Base-by-base conservation (phyloP, 1,140 invertebrate species). In the Sarcophaga peregrina region DNA sequence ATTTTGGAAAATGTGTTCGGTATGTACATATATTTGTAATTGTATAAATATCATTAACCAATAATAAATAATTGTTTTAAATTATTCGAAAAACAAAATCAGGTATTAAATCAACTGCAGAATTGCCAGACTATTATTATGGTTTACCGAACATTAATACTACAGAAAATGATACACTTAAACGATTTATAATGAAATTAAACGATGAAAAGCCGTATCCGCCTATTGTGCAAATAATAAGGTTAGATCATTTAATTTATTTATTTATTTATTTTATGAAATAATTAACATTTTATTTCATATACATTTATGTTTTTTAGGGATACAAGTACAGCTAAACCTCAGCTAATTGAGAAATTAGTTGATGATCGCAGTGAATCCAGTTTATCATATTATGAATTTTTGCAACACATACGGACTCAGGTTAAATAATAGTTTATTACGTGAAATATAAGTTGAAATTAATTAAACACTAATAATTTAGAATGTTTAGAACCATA, bases 361-460 rank as follows among this genome's bases (percentile, higher is more conserved):
- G 93, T 99, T 45, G 98, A 99, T 91, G 98, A 99, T 91, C 93
- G 97, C 87, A 95, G 96, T 84, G 98, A 99, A 91, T 95, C 95
- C 84, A 95, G 96, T 75, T 94, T 98, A 91, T 98, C 97, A 85
- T 99, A 99, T 91, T 97, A 98, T 91, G 98, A 99, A 93, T 99
- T 99, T 92, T 93, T 99, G 88, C 98, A 99, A 91, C 97, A 98
- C 92, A 92, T 99, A 83, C 97, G 98, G 91, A 94, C 94, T 86
- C 96, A 97, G 91, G 93, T 98, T 87, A 98, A 97, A 93, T 97
- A 90, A 86, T 89, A 85, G 76, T 68, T 82, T 83, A 82, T 15
- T 72, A 73, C 47, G 17, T 13, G 81, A 17, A 47, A 80, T 8
- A 82, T 82, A 82, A 82, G 68, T 72, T 50, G 17, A 72, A 72